A percentile compares a stretch with the other conserved stretches of the same genome.
Conservation (phyloP, 2,113 vertebrate species). For the Colossoma macropomum region DNA sequence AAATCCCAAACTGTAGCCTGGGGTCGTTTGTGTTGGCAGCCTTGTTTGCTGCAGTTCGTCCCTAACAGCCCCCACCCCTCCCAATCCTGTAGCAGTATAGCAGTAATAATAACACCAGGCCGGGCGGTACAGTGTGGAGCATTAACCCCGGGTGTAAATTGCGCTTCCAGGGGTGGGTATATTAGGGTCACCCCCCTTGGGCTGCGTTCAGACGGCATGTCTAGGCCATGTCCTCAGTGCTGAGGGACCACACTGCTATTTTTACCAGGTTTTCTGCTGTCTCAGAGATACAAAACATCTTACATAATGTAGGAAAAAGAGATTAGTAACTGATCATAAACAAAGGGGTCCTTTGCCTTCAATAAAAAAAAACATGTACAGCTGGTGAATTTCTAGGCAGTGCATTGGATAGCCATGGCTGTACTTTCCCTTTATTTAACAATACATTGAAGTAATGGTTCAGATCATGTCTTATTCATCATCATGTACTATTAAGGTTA, state of each 20-base stretch:
- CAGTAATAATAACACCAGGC: slow-evolving; percentile 45
- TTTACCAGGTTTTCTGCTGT: slow-evolving; percentile 49
- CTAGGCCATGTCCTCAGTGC: slow-evolving; percentile 67
- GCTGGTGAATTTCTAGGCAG: not conserved
- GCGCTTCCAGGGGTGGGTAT: slow-evolving; percentile 41
- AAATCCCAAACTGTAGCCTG: slow-evolving; percentile 57
- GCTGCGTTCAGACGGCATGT: slow-evolving; percentile 10
- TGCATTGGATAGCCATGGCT: not conserved
- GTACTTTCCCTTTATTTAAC: no score
- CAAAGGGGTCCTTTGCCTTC: not conserved
- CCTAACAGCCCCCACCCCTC: not conserved
- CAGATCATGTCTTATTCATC: no score
- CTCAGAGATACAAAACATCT: not conserved
- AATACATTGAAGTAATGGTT: no score
- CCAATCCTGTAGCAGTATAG: slow-evolving; percentile 24
- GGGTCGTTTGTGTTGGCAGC: slow-evolving; percentile 56
- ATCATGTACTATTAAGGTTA: no score
- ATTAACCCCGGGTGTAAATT: slow-evolving; percentile 74
- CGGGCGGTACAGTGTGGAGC: slow-evolving; percentile 18
- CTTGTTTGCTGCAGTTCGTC: slow-evolving; percentile 32
- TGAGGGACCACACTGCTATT: slow-evolving; percentile 65
- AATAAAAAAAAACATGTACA: not conserved
- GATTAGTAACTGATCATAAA: not conserved
- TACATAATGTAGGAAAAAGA: slow-evolving; percentile 3
- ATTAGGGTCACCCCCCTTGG: slow-evolving; percentile 38